Conservation (phyloP, 2,797 vertebrate genomes). For the Simalia tracyae region DNA sequence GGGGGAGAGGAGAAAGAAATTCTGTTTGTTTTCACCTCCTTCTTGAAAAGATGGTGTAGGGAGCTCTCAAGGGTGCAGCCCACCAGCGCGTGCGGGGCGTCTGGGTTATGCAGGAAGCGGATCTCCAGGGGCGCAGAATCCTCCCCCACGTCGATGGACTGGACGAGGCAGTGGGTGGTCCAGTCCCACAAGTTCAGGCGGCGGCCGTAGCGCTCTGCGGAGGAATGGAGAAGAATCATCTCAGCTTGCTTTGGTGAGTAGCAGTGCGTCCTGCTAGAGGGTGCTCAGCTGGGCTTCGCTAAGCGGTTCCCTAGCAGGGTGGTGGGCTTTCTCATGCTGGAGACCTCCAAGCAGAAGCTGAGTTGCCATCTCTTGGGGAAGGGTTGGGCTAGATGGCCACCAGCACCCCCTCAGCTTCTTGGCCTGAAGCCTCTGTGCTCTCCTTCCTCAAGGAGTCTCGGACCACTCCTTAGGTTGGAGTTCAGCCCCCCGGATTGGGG, state of each 20-base stretch:
- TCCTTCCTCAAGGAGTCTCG: background rate
- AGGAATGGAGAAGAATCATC: rapidly evolving
- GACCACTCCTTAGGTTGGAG: background rate
- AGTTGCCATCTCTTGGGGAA: background rate
- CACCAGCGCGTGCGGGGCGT: constrained; percentile 80
- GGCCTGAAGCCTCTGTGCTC: too few species aligned
- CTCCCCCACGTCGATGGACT: constrained; percentile 80
- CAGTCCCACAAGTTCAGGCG: constrained; percentile 86
- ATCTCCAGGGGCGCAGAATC: constrained; percentile 83
- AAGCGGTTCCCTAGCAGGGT: background rate
- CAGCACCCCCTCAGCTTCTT: too few species aligned
- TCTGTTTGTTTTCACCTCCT: constrained; percentile 57
- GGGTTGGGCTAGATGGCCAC: background rate
- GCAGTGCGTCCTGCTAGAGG: background rate
- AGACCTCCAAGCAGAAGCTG: background rate
- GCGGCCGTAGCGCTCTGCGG: constrained; percentile 80
- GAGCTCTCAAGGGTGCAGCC: constrained; percentile 80
- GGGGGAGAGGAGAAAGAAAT: background rate
- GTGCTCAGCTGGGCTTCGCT: background rate
- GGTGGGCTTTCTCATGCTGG: background rate
- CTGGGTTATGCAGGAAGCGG: constrained; percentile 85
- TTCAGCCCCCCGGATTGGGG: background rate
- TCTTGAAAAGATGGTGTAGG: constrained; percentile 84
- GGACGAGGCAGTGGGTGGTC: constrained; percentile 77
- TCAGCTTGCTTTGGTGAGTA: background rate